phyloP scores from a whole-genome alignment of 2,797 vertebrate species.

The Neosilurus mollespiculum region DNA sequence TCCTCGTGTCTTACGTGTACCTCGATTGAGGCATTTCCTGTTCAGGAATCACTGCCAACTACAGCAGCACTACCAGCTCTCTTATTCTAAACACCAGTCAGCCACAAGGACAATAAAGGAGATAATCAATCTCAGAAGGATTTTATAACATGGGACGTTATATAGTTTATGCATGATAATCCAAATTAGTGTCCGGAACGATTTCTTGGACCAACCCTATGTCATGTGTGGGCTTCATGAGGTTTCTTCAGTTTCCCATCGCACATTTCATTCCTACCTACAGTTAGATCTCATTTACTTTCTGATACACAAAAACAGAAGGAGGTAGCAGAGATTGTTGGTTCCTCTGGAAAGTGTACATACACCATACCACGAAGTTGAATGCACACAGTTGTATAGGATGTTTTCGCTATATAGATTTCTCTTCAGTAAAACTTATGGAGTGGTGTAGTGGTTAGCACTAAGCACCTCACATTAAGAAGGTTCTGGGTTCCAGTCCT shows the following conservation, averaged over 20 bases:
- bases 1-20: slow-evolving; percentile 4
- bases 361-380: neutral
- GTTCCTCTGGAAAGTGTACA: neutral
- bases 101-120: neutral
- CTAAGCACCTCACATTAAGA: too few species aligned
- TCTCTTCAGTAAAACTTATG: too few species aligned
- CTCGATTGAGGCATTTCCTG: slow-evolving; percentile 34
- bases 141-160: neutral
- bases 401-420: too few species aligned
- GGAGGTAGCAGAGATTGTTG: neutral
- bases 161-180: neutral
- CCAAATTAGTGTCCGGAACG: neutral
- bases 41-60: slow-evolving; percentile 17
- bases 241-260: neutral
- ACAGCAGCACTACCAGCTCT: slow-evolving; percentile 5
- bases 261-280: neutral
- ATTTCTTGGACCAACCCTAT: neutral
- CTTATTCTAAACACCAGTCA: neutral
- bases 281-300: neutral
- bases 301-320: neutral
- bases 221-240: neutral
- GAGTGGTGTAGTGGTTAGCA: too few species aligned
- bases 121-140: neutral
- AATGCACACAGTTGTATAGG: neutral
- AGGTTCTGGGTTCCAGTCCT: too few species aligned